These are phyloP conservation scores for Dreissena rostriformis DNA, from an alignment of 1,140 invertebrate genomes.

Conservation along the genomic window DNA sequence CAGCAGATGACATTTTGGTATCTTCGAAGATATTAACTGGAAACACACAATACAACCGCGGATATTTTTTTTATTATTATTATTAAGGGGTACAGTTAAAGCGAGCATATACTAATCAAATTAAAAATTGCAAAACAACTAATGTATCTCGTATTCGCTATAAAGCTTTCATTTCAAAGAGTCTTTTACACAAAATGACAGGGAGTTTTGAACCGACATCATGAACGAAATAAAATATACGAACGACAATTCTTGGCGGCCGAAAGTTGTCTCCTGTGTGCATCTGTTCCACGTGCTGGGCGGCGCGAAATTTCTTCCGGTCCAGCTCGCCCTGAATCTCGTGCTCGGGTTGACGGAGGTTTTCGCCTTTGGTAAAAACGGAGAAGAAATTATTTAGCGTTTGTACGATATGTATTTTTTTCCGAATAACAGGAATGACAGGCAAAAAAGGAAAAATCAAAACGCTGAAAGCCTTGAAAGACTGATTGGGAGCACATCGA, in stretches of 20 bases:
- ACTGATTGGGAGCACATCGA: no score
- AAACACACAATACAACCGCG: no score
- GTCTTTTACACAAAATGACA: no score
- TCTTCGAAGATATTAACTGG: constrained; percentile 42
- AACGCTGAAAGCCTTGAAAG: no score
- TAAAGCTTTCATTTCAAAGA: no score
- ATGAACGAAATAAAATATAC: no score
- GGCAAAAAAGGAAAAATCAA: no score
- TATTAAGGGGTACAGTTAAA: no score
- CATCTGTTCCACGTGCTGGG: constrained; percentile 9
- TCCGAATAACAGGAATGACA: no score
- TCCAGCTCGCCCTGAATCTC: constrained; percentile 13
- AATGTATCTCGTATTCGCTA: not conserved
- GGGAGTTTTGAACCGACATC: no score
- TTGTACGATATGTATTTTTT: not conserved
- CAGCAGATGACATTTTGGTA: constrained; percentile 42
- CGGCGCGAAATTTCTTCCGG: constrained; percentile 21
- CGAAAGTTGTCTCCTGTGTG: constrained; percentile 24
- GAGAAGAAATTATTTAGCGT: not conserved
- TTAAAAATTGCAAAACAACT: not conserved
- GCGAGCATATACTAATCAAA: not conserved
- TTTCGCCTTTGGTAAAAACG: not conserved
- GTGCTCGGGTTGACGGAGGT: not conserved
- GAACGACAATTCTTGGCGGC: constrained; percentile 36
- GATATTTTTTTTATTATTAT: no score